phyloP scores from a whole-genome alignment of 2,888 invertebrate species.

The Noctua fimbriata region DNA sequence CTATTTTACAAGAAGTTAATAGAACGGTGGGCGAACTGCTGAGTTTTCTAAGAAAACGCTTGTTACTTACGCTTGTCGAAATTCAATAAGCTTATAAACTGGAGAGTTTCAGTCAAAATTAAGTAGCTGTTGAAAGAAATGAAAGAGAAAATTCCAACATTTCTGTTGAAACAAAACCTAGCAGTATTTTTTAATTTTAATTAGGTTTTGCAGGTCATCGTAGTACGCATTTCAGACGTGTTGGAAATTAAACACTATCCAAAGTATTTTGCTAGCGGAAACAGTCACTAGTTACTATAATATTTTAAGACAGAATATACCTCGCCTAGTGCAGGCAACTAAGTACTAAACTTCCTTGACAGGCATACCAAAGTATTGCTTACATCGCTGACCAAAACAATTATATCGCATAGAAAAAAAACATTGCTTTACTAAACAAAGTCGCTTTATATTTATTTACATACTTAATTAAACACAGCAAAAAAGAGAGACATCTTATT shows the following conservation, averaged over 20 bases:
- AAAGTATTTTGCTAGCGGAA: not conserved
- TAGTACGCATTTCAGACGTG: not conserved
- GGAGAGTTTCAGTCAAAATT: not conserved
- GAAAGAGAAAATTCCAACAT: not conserved
- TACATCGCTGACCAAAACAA: conserved; percentile 1
- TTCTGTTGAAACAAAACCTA: not conserved
- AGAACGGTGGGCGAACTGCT: not conserved
- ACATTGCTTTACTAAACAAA: too few species aligned
- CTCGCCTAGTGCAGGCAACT: not conserved
- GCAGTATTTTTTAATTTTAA: not conserved
- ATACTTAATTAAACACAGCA: not conserved
- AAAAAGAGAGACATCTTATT: not conserved
- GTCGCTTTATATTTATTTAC: not conserved
- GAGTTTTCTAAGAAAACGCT: not conserved
- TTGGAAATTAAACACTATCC: not conserved
- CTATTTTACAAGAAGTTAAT: not conserved
- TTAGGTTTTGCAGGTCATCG: not conserved
- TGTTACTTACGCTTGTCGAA: not conserved
- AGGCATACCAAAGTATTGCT: not conserved
- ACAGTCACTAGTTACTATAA: not conserved
- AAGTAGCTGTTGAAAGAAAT: not conserved
- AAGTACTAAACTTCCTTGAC: not conserved
- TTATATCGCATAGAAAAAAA: not conserved
- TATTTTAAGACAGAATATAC: not conserved
- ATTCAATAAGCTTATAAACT: not conserved